phyloP scores from a whole-genome alignment of 2,113 vertebrate genomes.

The Elgaria multicarinata region DNA sequence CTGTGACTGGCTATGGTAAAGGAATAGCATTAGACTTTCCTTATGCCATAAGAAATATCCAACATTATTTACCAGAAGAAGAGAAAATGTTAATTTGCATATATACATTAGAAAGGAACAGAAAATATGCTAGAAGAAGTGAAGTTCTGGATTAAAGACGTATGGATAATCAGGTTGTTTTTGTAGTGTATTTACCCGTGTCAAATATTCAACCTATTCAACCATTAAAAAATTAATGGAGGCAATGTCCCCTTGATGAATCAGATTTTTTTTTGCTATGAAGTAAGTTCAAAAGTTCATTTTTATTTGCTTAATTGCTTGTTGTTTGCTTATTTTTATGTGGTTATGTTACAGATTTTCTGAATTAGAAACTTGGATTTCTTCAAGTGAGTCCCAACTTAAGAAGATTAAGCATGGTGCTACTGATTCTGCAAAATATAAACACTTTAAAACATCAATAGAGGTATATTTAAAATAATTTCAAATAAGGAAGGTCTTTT shows the following conservation, averaged over 20 bases:
- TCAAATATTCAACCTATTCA: not conserved
- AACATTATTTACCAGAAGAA: not conserved
- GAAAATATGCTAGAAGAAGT: not conserved
- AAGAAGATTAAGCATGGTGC: constrained; percentile 78
- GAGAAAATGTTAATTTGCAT: not conserved
- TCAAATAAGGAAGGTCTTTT: not conserved
- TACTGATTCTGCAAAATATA: constrained; percentile 77
- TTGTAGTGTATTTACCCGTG: not conserved
- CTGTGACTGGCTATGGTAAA: not conserved
- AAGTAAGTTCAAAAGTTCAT: not conserved
- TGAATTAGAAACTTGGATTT: constrained; percentile 87
- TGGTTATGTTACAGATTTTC: constrained; percentile 81
- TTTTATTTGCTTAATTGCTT: not conserved
- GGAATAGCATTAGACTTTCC: not conserved
- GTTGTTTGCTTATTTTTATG: constrained; percentile 6
- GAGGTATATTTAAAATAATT: constrained; percentile 76
- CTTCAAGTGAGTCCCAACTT: constrained; percentile 81
- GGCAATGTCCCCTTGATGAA: not conserved
- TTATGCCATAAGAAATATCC: not conserved
- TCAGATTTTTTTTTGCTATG: not conserved
- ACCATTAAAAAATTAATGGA: not conserved
- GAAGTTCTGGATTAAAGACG: not conserved
- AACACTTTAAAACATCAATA: constrained; percentile 74
- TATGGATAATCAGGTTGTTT: not conserved
- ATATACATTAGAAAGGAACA: not conserved